phyloP scores from a whole-genome alignment of 2,888 invertebrate genomes.

The Acronicta leporina region DNA sequence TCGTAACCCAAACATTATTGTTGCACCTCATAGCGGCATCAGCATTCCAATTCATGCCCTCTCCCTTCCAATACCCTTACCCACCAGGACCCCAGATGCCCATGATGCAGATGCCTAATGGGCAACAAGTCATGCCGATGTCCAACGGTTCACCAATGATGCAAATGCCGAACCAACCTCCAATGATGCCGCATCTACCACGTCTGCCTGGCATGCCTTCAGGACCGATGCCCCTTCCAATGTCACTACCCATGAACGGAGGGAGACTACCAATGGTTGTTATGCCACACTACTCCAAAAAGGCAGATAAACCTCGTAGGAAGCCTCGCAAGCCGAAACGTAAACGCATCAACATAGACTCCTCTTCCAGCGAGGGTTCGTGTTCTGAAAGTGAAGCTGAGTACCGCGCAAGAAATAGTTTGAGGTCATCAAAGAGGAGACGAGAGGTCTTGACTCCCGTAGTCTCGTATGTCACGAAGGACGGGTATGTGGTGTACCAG shows the following conservation, averaged over 20 bases:
- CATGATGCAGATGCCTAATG: slow-evolving; percentile 7
- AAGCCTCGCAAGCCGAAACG: slow-evolving; percentile 43
- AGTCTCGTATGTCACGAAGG: slow-evolving; percentile 80
- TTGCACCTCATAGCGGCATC: slow-evolving; percentile 25
- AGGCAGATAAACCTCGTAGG: slow-evolving; percentile 54
- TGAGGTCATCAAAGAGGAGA: slow-evolving; percentile 43
- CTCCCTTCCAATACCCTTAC: slow-evolving; percentile 21
- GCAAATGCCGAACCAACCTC: slow-evolving; percentile 44
- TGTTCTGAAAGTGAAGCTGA: slow-evolving; percentile 52
- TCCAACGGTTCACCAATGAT: slow-evolving; percentile 29
- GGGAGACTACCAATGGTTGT: slow-evolving; percentile 75
- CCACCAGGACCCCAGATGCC: slow-evolving; percentile 14
- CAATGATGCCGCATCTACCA: slow-evolving; percentile 57
- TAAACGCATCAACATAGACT: slow-evolving; percentile 51
- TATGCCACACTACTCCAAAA: slow-evolving; percentile 76
- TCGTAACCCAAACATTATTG: slow-evolving; percentile 9
- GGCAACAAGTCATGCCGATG: slow-evolving; percentile 17
- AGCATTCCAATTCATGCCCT: slow-evolving; percentile 40
- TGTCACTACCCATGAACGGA: slow-evolving; percentile 59
- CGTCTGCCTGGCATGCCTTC: slow-evolving; percentile 51
- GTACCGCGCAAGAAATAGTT: slow-evolving; percentile 35
- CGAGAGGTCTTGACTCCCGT: slow-evolving; percentile 78
- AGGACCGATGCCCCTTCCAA: slow-evolving; percentile 55
- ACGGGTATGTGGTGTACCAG: slow-evolving; percentile 80
- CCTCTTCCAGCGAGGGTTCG: slow-evolving; percentile 54